Conservation (phyloP, 2,797 vertebrate species). For the Muraenolepis orangiensis region DNA sequence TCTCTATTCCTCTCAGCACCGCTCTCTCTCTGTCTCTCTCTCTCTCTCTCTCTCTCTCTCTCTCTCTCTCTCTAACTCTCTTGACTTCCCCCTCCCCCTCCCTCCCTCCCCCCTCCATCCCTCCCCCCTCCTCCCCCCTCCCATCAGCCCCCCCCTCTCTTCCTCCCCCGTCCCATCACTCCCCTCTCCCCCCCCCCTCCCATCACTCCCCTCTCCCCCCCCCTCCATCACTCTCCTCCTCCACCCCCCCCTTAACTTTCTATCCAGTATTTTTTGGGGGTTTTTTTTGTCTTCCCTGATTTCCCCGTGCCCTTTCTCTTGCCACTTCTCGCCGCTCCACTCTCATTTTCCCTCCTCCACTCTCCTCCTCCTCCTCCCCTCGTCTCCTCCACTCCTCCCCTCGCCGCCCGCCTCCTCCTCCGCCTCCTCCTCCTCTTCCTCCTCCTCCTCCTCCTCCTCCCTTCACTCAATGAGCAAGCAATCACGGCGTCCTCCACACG, state of each 20-base stretch:
- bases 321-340: not conserved
- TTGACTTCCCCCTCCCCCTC: too few relatives aligned
- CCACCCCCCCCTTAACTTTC: slow-evolving; percentile 14
- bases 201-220: slow-evolving; percentile 52
- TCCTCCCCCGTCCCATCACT: not conserved
- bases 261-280: not conserved
- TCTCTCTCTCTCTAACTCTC: not conserved
- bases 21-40: not conserved
- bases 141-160: not conserved
- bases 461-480: slow-evolving; percentile 70
- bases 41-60: not conserved
- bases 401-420: slow-evolving; percentile 52
- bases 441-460: slow-evolving; percentile 35
- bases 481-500: slow-evolving; percentile 72
- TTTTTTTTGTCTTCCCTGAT: slow-evolving; percentile 5
- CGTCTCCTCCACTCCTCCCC: slow-evolving; percentile 9
- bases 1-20: not conserved
- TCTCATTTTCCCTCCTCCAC: not conserved
- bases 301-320: not conserved
- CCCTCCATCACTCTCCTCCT: slow-evolving; percentile 43
- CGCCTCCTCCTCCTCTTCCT: slow-evolving; percentile 21
- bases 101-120: not conserved
- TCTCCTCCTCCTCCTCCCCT: slow-evolving; percentile 23
- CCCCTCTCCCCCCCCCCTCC: slow-evolving; percentile 24
- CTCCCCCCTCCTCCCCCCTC: slow-evolving; percentile 23